phyloP scores from a whole-genome alignment of 2,888 invertebrate genomes.

The Lomographa bimaculata region DNA sequence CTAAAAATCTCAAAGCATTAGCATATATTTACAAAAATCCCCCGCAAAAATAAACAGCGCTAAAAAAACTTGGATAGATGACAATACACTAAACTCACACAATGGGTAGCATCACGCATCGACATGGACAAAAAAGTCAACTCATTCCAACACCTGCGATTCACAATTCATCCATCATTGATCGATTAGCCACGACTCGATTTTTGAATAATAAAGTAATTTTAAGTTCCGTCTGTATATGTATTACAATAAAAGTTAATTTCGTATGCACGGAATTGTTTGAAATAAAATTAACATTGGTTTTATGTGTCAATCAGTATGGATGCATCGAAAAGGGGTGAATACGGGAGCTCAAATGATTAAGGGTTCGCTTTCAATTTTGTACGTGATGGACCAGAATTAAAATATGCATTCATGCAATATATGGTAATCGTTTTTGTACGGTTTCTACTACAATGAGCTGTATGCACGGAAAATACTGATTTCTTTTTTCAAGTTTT shows the following conservation, averaged over 20 bases:
- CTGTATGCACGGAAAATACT: no score
- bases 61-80: constrained; percentile 32
- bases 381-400: constrained; percentile 32
- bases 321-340: constrained; percentile 42
- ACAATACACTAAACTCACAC: constrained; percentile 48
- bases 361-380: constrained; percentile 36
- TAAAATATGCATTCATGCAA: constrained; percentile 26
- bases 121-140: constrained; percentile 58
- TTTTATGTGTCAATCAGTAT: constrained; percentile 37
- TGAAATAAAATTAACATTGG: constrained; percentile 23
- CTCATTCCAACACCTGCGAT: constrained; percentile 79
- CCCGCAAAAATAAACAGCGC: constrained; percentile 1
- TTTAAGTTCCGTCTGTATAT: constrained; percentile 21
- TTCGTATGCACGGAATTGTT: neutral
- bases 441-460: constrained; percentile 5
- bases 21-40: neutral
- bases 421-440: constrained; percentile 23
- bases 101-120: constrained; percentile 46
- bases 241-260: constrained; percentile 8
- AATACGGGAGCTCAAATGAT: constrained; percentile 40
- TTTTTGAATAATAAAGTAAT: constrained; percentile 15
- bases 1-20: no score
- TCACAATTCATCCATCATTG: constrained; percentile 68
- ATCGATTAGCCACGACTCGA: constrained; percentile 64
- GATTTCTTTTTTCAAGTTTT: no score